Conservation (phyloP, 2,113 vertebrate genomes). For the Vicugna pacos region DNA sequence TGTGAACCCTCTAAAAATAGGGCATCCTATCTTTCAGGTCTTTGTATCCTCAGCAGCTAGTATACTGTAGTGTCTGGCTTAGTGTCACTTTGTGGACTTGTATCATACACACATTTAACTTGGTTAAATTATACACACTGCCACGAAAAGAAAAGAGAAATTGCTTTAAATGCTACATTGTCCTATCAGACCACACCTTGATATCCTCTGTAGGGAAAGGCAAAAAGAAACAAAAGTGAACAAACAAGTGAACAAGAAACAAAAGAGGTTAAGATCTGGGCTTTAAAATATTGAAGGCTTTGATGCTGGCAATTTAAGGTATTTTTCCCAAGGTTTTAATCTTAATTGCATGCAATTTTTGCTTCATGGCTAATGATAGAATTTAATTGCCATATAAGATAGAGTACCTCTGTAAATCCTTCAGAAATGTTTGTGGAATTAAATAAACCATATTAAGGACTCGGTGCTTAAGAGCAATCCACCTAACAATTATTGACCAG, state of each 20-base stretch:
- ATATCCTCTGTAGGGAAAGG: not conserved
- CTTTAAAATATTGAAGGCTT: not conserved
- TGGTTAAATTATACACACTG: not conserved
- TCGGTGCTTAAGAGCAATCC: not conserved
- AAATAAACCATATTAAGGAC: not conserved
- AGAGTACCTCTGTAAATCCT: not conserved
- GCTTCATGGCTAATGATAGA: not conserved
- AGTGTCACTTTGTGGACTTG: not conserved
- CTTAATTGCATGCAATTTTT: not conserved
- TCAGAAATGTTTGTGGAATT: conserved; percentile 44
- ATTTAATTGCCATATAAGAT: not conserved
- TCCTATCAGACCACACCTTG: not conserved
- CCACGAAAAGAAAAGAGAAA: not conserved
- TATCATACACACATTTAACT: not conserved
- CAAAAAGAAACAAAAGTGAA: no score
- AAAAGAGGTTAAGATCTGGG: not conserved
- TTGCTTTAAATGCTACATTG: not conserved
- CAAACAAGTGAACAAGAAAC: not conserved
- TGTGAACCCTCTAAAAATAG: not conserved
- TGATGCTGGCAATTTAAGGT: not conserved
- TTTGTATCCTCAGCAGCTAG: not conserved
- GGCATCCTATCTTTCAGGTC: not conserved
- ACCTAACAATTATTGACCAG: not conserved
- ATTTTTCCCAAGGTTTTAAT: not conserved
- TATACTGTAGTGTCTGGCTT: not conserved